Evolutionary conservation across 2,797 vertebrate species (phyloP).

Genomic region (Melanogrammus aeglefinus): DNA sequence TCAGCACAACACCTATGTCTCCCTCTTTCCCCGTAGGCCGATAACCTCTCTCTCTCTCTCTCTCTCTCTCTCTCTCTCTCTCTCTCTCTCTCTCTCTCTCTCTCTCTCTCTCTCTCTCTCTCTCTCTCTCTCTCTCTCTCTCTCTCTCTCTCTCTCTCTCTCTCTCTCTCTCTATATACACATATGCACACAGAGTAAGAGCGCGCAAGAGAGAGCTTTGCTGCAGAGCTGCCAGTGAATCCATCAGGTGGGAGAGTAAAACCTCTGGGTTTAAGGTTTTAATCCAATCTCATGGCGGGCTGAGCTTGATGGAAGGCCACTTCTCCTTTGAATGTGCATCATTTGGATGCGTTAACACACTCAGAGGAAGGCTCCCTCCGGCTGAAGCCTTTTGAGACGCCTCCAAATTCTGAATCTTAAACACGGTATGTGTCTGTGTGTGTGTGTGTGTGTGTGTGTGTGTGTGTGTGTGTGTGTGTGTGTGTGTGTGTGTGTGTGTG

Average conservation of each 20-base stretch:
- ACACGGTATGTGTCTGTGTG: conserved; percentile 32
- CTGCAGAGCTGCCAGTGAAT: conserved; percentile 53
- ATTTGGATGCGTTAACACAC: conserved; percentile 59
- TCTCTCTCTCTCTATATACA: conserved; percentile 9
- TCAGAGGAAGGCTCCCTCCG: conserved; percentile 27
- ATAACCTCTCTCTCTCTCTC: no score
- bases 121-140: no score
- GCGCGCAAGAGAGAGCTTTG: conserved; percentile 11
- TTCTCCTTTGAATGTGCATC: conserved; percentile 43
- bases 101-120: no score
- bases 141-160: neutral
- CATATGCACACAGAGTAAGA: neutral
- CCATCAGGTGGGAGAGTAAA: conserved; percentile 56
- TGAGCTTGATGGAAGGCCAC: conserved; percentile 42
- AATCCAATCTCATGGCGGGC: conserved; percentile 48
- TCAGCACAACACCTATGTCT: neutral
- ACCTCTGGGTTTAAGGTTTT: conserved; percentile 58
- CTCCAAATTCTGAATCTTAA: conserved; percentile 46
- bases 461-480: conserved; percentile 15
- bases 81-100: no score
- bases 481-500: conserved; percentile 9
- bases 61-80: no score
- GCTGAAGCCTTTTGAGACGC: conserved; percentile 49
- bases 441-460: conserved; percentile 17
- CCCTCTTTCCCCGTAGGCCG: neutral